phyloP scores from a whole-genome alignment of 2,888 invertebrate species.

The Laspeyria flexula region DNA sequence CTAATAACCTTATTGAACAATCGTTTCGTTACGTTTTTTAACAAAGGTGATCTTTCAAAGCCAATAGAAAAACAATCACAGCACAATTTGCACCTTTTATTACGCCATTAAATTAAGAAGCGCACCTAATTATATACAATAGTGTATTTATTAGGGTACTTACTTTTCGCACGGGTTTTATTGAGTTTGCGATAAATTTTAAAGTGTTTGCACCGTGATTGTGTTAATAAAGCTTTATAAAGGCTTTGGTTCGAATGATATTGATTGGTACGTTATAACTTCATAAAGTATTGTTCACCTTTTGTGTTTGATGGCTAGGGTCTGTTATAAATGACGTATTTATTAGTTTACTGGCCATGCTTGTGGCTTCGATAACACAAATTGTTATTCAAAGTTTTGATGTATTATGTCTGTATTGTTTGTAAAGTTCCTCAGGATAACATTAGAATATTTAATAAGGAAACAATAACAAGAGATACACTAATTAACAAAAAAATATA shows the following conservation, averaged over 20 bases:
- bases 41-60: too few species aligned
- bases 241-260: slow-evolving; percentile 8
- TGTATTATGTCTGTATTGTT: too few species aligned
- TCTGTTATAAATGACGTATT: too few species aligned
- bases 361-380: too few species aligned
- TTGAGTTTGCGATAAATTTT: slow-evolving; percentile 39
- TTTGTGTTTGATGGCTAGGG: background rate
- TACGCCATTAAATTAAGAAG: slow-evolving; percentile 73
- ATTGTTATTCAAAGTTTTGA: too few species aligned
- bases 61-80: slow-evolving; percentile 58
- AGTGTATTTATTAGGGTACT: slow-evolving; percentile 66
- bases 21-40: too few species aligned
- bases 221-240: slow-evolving; percentile 18
- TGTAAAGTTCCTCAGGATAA: too few species aligned
- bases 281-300: background rate
- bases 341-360: too few species aligned
- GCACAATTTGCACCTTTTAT: slow-evolving; percentile 71
- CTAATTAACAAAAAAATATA: too few species aligned
- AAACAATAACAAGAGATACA: too few species aligned
- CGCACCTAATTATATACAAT: slow-evolving; percentile 73
- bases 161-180: slow-evolving; percentile 47
- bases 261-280: slow-evolving; percentile 5
- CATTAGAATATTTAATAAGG: too few species aligned
- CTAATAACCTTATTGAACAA: too few species aligned
- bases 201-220: slow-evolving; percentile 38